Conservation (phyloP, 2,113 vertebrate species). For the Dasypus novemcinctus region DNA sequence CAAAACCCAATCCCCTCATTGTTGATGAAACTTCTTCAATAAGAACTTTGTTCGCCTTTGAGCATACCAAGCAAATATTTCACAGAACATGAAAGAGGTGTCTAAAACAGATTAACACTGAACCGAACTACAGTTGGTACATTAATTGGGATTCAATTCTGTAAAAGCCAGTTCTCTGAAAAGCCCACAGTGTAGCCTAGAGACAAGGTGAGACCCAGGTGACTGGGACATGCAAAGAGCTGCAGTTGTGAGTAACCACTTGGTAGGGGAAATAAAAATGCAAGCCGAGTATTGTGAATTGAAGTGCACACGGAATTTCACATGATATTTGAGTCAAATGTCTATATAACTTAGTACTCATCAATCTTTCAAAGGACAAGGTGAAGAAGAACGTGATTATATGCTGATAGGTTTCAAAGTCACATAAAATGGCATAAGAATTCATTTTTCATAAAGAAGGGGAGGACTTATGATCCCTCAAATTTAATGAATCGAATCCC, state of each 20-base stretch:
- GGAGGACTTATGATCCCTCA: not conserved
- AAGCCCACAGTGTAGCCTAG: not conserved
- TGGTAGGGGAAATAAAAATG: not conserved
- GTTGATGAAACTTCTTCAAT: not conserved
- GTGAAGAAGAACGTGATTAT: slow-evolving; percentile 22
- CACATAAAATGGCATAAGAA: slow-evolving; percentile 11
- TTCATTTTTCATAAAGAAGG: slow-evolving; percentile 44
- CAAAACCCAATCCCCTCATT: not conserved
- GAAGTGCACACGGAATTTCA: not conserved
- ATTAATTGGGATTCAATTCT: not conserved
- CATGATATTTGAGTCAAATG: slow-evolving; percentile 37
- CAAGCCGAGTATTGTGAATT: not conserved
- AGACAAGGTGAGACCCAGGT: not conserved
- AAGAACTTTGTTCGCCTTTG: not conserved
- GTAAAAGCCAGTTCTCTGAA: not conserved
- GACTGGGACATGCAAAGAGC: not conserved
- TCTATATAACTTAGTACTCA: slow-evolving; percentile 22
- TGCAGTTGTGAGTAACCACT: not conserved
- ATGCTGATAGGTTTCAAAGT: slow-evolving; percentile 50
- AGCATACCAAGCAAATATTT: not conserved
- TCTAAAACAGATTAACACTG: not conserved
- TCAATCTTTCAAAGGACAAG: slow-evolving; percentile 35
- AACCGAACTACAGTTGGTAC: not conserved
- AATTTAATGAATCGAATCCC: not conserved
- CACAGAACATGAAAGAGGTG: not conserved